Conservation (phyloP, 2,113 vertebrate species). For the Hemiprocne comata region DNA sequence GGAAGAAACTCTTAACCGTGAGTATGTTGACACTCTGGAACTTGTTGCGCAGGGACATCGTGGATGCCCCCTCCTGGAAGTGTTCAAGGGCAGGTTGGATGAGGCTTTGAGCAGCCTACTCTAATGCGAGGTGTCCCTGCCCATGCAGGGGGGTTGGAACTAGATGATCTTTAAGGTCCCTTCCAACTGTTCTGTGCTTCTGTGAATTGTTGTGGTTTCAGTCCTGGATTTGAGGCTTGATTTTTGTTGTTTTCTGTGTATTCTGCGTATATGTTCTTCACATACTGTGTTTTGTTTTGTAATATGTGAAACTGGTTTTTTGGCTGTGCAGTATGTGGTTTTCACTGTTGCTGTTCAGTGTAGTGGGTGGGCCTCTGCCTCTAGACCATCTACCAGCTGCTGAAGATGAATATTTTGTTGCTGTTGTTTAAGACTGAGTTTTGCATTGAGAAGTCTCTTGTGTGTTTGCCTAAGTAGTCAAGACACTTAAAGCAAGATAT, state of each 20-base stretch:
- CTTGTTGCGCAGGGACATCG: too few relatives aligned
- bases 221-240: accelerated
- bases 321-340: not conserved
- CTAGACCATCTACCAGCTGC: not conserved
- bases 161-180: too few relatives aligned
- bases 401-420: not conserved
- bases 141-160: too few relatives aligned
- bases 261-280: not conserved
- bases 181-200: too few relatives aligned
- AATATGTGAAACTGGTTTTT: not conserved
- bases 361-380: not conserved
- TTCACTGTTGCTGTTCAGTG: not conserved
- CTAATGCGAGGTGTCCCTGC: too few relatives aligned
- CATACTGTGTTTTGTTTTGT: accelerated
- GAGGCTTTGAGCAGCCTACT: too few relatives aligned
- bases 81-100: too few relatives aligned
- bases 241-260: not conserved
- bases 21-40: too few relatives aligned
- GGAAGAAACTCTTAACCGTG: too few relatives aligned
- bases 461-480: not conserved
- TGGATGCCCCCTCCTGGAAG: too few relatives aligned
- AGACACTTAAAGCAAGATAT: not conserved
- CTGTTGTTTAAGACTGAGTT: not conserved
- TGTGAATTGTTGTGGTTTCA: not conserved
- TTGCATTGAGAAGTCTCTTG: not conserved